A percentile compares a stretch with the other conserved stretches of the same genome.
These are phyloP conservation scores for Oenanthe oenanthe DNA, from an alignment of 2,113 vertebrate genomes.

Conservation along the genomic window DNA sequence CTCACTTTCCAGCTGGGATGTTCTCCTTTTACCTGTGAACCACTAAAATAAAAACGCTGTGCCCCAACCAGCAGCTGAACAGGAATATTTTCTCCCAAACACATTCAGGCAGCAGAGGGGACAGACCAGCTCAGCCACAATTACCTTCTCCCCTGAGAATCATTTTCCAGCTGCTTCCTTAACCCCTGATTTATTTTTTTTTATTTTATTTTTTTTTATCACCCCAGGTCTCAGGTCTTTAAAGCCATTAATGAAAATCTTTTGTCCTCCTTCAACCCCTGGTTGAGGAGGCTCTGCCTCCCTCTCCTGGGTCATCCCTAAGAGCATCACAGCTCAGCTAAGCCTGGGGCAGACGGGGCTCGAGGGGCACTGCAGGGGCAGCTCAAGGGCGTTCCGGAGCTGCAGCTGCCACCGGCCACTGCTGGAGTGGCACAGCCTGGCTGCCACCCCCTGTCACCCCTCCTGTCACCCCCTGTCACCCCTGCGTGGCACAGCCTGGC, in stretches of 20 bases:
- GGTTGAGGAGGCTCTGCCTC: background rate
- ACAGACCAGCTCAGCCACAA: background rate
- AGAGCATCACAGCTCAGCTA: background rate
- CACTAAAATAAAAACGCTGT: fast-evolving
- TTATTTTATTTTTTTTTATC: background rate
- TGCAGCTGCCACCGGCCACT: background rate
- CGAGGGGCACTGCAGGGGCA: background rate
- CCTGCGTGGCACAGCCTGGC: background rate
- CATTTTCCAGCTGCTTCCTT: background rate
- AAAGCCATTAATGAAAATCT: background rate
- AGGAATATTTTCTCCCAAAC: background rate
- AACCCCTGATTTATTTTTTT: too few species aligned
- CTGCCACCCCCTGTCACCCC: too few species aligned
- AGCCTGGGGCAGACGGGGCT: background rate
- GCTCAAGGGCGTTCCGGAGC: background rate
- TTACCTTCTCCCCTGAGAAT: background rate
- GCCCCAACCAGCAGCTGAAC: background rate
- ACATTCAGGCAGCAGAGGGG: background rate
- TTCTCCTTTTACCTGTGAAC: background rate
- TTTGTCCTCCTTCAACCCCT: background rate
- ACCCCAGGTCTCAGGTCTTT: background rate
- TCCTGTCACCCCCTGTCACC: too few species aligned
- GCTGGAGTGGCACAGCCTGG: too few species aligned
- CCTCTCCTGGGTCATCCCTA: constrained; percentile 16
- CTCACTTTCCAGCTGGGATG: background rate